phyloP scores from a whole-genome alignment of 2,888 invertebrate species.

The Epinotia demarniana region DNA sequence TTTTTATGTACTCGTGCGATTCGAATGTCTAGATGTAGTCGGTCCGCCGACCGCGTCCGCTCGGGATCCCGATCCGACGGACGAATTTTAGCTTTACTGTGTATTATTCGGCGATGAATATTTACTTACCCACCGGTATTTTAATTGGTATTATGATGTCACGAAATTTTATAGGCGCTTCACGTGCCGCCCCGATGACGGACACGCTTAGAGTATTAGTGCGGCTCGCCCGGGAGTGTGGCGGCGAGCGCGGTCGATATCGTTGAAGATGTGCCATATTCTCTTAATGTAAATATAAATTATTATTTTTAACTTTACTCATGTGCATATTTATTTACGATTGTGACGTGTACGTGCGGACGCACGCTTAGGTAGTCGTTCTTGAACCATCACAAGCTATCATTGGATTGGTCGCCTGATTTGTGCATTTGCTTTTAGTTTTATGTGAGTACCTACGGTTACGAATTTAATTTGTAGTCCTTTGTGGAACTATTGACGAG shows the following conservation, averaged over 20 bases:
- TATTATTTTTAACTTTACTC: conserved; percentile 73
- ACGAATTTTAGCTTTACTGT: conserved; percentile 57
- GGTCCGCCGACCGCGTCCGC: conserved; percentile 64
- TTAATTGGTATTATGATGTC: conserved; percentile 81
- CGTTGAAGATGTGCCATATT: conserved; percentile 82
- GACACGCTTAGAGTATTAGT: conserved; percentile 53
- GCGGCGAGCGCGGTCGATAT: conserved; percentile 75
- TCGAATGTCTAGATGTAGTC: conserved; percentile 73
- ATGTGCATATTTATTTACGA: conserved; percentile 81
- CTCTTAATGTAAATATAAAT: conserved; percentile 83
- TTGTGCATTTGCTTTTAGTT: conserved; percentile 82
- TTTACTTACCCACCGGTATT: conserved; percentile 83
- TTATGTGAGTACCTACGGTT: conserved; percentile 51
- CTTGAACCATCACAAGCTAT: conserved; percentile 72
- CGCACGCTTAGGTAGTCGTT: conserved; percentile 64
- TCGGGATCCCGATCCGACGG: conserved; percentile 59
- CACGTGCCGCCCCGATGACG: conserved; percentile 54
- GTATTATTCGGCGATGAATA: conserved; percentile 71
- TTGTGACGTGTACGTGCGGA: conserved; percentile 66
- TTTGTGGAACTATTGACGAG: conserved; percentile 7
- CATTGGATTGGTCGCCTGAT: conserved; percentile 73
- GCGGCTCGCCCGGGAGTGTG: conserved; percentile 60
- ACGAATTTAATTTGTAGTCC: conserved; percentile 29
- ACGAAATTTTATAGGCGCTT: conserved; percentile 72
- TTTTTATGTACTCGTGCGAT: conserved; percentile 80